A percentile compares a stretch with the other conserved stretches of the same genome.
These are phyloP conservation scores for Siderastrea radians DNA, from an alignment of 92 coral and sea anemone genomes.

Conservation along the genomic window DNA sequence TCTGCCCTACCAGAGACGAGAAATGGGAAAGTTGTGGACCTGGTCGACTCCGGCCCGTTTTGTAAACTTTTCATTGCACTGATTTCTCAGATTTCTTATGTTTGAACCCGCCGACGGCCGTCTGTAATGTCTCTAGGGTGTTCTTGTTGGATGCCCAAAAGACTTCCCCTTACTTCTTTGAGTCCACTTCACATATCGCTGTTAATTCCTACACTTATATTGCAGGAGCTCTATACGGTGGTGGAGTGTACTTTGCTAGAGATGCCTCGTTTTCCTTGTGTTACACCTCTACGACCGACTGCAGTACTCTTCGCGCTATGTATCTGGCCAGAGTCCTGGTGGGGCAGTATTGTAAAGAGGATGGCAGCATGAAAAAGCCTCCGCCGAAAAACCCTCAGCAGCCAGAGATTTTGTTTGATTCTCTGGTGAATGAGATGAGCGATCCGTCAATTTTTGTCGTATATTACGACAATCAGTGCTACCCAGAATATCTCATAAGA, in stretches of 20 bases:
- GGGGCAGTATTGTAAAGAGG: background rate
- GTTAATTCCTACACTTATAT: too few species aligned
- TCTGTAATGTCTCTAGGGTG: too few species aligned
- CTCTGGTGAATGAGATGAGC: background rate
- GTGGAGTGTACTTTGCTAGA: background rate
- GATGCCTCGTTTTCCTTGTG: background rate
- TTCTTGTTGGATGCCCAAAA: too few species aligned
- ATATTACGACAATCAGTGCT: background rate
- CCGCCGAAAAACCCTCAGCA: background rate
- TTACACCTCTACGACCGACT: background rate
- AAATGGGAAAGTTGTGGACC: too few species aligned
- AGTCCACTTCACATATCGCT: too few species aligned
- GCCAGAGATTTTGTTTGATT: background rate
- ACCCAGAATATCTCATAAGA: background rate
- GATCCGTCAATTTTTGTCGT: background rate
- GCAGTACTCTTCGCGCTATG: background rate
- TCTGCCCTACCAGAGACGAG: too few species aligned
- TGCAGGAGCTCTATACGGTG: background rate
- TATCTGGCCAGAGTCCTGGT: slow-evolving; percentile 8
- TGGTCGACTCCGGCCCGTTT: too few species aligned
- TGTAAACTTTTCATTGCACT: too few species aligned
- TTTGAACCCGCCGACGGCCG: too few species aligned
- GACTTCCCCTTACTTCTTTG: too few species aligned
- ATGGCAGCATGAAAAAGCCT: background rate
- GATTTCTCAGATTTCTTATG: too few species aligned